Conservation (phyloP, 2,888 invertebrate genomes). For the Dynastes grantii region DNA sequence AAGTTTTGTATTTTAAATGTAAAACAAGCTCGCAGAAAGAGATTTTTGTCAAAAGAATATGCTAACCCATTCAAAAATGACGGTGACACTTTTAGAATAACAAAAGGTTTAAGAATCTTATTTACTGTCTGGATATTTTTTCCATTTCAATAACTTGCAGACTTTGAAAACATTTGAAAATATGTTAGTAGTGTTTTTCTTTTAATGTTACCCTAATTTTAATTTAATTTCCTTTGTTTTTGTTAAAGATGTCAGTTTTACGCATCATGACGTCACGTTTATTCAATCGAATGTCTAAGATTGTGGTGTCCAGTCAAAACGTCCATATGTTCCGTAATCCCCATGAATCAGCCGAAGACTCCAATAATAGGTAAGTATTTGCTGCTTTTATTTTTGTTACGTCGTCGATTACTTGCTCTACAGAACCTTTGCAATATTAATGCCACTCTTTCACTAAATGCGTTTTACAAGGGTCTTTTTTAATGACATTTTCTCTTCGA, state of each 20-base stretch:
- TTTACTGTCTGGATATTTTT: background rate
- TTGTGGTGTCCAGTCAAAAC: constrained; percentile 39
- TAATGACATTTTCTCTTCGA: too few species aligned
- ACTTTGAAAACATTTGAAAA: background rate
- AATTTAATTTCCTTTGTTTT: constrained; percentile 25
- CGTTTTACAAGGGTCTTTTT: too few species aligned
- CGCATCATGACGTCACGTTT: constrained; percentile 52
- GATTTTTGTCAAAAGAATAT: too few species aligned
- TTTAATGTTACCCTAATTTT: background rate
- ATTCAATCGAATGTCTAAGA: constrained; percentile 52
- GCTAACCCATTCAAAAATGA: too few species aligned
- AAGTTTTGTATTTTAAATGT: too few species aligned
- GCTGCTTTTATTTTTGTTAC: background rate
- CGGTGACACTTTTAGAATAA: too few species aligned
- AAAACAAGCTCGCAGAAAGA: too few species aligned
- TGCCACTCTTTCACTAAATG: too few species aligned
- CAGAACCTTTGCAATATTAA: too few species aligned
- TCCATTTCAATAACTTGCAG: background rate
- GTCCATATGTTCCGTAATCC: constrained; percentile 54
- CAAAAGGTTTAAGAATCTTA: too few species aligned
- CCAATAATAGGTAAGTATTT: constrained; percentile 68
- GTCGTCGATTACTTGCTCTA: too few species aligned
- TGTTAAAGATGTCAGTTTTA: constrained; percentile 59
- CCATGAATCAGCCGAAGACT: constrained; percentile 73
- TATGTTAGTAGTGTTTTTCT: background rate